These are phyloP conservation scores for Halocynthia aurantium DNA, from an alignment of 23 tunicate genomes.

Conservation along the genomic window DNA sequence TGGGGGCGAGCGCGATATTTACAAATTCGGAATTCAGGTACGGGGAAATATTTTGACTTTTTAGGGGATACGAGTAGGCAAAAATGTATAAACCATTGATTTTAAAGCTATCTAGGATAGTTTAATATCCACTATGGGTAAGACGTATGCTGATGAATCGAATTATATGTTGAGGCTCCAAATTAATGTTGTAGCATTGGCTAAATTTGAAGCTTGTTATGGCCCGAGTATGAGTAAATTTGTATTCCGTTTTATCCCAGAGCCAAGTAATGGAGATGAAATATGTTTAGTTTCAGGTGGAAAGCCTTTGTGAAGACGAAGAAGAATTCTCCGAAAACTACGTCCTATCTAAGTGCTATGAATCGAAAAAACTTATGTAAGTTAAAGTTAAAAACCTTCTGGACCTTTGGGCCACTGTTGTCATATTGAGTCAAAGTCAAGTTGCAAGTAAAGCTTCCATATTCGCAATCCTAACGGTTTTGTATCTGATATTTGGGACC, in stretches of 20 bases:
- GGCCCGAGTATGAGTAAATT: background rate
- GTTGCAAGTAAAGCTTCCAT: background rate
- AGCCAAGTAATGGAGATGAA: background rate
- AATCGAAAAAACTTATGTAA: slow-evolving; percentile 4
- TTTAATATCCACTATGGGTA: no score
- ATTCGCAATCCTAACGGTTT: no score
- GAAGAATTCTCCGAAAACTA: background rate
- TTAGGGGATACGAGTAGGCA: background rate
- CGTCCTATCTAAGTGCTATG: background rate
- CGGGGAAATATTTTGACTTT: background rate
- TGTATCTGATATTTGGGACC: background rate
- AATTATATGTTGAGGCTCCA: no score
- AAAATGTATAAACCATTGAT: no score
- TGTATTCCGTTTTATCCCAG: background rate
- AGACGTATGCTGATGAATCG: no score
- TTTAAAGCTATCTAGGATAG: background rate
- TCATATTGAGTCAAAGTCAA: background rate
- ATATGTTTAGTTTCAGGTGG: background rate
- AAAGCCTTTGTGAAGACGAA: background rate
- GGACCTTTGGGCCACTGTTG: background rate
- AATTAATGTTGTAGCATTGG: no score
- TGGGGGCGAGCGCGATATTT: background rate
- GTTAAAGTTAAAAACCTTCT: background rate
- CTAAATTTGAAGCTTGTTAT: no score
- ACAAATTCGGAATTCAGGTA: background rate